These are phyloP conservation scores for Scaptomyza polygonia DNA, from an alignment of 2,888 invertebrate species.

Conservation along the genomic window DNA sequence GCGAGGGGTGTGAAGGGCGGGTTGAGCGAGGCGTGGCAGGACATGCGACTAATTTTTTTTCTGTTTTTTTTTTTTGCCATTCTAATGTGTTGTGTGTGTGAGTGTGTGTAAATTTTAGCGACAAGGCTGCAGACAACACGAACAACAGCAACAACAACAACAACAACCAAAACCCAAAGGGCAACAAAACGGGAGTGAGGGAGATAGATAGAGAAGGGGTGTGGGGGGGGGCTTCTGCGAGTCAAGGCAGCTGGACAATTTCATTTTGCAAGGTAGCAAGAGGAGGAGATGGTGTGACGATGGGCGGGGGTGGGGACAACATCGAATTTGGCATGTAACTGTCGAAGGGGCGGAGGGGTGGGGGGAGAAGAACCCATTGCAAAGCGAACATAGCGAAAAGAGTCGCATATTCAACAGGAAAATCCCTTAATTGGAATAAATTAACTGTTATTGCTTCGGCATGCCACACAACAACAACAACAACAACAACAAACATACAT, in stretches of 20 bases:
- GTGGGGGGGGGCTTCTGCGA: not conserved
- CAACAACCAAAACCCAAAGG: slow-evolving; percentile 58
- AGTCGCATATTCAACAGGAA: slow-evolving; percentile 81
- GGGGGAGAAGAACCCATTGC: not conserved
- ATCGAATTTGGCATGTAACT: slow-evolving; percentile 40
- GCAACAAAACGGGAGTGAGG: slow-evolving; percentile 44
- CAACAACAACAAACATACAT: slow-evolving; percentile 30
- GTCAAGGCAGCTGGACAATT: slow-evolving; percentile 60
- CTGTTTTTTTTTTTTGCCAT: slow-evolving; percentile 49
- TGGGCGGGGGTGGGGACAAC: not conserved
- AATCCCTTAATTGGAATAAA: slow-evolving; percentile 83
- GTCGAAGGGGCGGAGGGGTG: slow-evolving; percentile 20
- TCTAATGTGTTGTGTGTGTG: slow-evolving; percentile 50
- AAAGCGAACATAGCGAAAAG: slow-evolving; percentile 35
- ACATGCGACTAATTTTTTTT: slow-evolving; percentile 70
- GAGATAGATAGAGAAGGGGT: slow-evolving; percentile 8
- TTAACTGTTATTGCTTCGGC: slow-evolving; percentile 80
- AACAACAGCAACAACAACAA: slow-evolving; percentile 34
- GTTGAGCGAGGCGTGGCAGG: slow-evolving; percentile 15
- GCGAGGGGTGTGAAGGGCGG: not conserved
- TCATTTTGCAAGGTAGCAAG: slow-evolving; percentile 52
- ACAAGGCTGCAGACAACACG: slow-evolving; percentile 61
- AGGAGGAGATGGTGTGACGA: not conserved
- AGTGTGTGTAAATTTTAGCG: slow-evolving; percentile 49
- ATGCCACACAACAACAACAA: slow-evolving; percentile 37